Base-by-base conservation (phyloP, 2,888 invertebrate species). In the Drosophila pegasa region DNA sequence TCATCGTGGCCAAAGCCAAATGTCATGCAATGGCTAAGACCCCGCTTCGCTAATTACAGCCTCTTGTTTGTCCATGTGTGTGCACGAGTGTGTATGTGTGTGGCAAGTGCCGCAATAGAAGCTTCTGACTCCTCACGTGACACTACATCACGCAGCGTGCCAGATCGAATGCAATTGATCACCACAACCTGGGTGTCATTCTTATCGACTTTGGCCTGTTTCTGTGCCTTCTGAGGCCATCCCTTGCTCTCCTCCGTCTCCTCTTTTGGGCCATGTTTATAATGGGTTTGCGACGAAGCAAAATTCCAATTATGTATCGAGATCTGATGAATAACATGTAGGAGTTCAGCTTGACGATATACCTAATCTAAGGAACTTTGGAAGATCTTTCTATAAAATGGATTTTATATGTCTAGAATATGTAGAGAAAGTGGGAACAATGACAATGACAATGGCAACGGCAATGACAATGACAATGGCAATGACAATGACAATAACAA, bases 1-100 rank as follows among this genome's bases (percentile, higher is more conserved):
- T 82, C 86, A 82, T 85, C 75, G 82, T 77, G 86, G 65, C 61
- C 70, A 76, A 78, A 70, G 68, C 71, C 75, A 80, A 80, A 71
- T 86, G 87, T 83, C 82, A 83, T 83, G 82, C 82, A 48, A 83
- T 83, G 80, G 69, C 64, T 50, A 48, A 75, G 63, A 65, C 66
- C 56, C 50, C 56, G 52, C 57, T 84, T 58, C 80, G 75, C 82
- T 83, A 83, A 83, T 86, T 83, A 86, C 86, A 75, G 75, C 67
- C 76, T 72, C 79, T 76, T 78, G 69, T 80, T 64, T 70, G 56
- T 70, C 35, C 18, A 37, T 33, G 40, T 51, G 29, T 35, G 9
- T 37, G n/a, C 27, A 31, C 27, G 37, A 18, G 4, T 41, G 40
- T 50, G 22, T 33, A 22, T 48, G 48, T 50, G 50, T 50, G 50